Conservation (phyloP, 2,797 vertebrate species). For the Sarcoramphus papa region DNA sequence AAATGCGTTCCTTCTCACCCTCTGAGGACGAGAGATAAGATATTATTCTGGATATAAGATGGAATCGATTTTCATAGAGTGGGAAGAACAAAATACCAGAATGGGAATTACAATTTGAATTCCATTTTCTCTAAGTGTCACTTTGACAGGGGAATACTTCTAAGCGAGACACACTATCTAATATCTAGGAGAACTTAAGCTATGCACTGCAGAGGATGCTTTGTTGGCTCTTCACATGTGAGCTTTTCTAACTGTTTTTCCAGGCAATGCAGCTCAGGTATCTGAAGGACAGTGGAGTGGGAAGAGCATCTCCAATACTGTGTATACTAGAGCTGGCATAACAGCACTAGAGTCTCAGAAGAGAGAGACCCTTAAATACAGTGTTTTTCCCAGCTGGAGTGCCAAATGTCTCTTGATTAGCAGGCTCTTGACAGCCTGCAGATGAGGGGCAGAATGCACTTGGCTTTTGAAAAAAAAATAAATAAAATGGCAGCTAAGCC, state of each 20-base stretch:
- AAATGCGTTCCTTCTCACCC: background rate
- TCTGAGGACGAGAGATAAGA: background rate
- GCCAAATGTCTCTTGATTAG: conserved; percentile 39
- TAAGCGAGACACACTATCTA: background rate
- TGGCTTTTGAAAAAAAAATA: background rate
- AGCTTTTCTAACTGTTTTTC: background rate
- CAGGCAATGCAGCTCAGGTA: background rate
- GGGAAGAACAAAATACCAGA: background rate
- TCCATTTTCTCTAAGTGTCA: background rate
- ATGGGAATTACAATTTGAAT: background rate
- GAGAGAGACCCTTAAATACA: background rate
- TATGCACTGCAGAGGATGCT: background rate
- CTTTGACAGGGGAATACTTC: background rate
- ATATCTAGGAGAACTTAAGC: background rate
- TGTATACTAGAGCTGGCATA: background rate
- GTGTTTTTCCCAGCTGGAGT: conserved; percentile 36
- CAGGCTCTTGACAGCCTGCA: background rate
- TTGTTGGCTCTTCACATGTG: background rate
- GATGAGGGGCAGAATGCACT: conserved; percentile 9
- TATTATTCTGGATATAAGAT: background rate
- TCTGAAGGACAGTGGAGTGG: background rate
- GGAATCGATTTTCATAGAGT: background rate
- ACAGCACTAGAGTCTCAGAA: background rate
- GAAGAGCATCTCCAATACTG: background rate
- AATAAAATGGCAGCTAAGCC: background rate